Evolutionary conservation across 2,113 vertebrate genomes (phyloP), one percentile per base, ranked within the genome.

Genomic region (Tachycineta bicolor): DNA sequence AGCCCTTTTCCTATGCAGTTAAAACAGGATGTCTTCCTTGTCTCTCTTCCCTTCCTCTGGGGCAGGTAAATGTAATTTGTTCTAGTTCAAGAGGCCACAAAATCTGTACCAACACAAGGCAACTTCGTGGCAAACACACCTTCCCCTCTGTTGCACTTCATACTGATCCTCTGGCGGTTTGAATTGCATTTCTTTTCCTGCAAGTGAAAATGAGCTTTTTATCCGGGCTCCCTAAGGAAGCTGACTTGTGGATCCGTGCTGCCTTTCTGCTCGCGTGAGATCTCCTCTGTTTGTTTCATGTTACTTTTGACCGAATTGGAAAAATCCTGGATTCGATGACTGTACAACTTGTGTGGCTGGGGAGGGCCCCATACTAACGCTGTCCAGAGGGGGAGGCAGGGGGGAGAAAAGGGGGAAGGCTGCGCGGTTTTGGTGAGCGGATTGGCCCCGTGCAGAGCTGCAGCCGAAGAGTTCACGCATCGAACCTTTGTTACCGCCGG

Each of bases 381-480:
- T 22, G 47, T 3, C 29, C 7, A 11, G 52, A 21, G 62, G 4
- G 2, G 6, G 2, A 24, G 46, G 39, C 21, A 13, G 11, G 24
- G 24, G 53, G 31, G 4, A 4, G 4, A 15, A 19, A 25, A 22
- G 44, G 14, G 25, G 58, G 15, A 20, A 41, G 44, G 20, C 11
- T 2, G 14, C 18, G n/a, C 26, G 5, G 31, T 31, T 79, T 26
- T 6, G 15, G n/a, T 29, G 37, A 80, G 22, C 23, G 6, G 34
- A 9, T 4, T 0, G 2, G 24, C 77, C 34, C 43, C 8, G 53
- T 9, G 15, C 46, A 19, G 43, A 70, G 80, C 37, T 58, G 26
- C 62, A 9, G 17, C 18, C 22, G 0, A 2, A 37, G 73, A 59
- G 25, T 3, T 8, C 7, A 0, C 1, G 67, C 49, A 4, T 53